phyloP scores from a whole-genome alignment of 2,888 invertebrate species.

The Campoletis raptor region DNA sequence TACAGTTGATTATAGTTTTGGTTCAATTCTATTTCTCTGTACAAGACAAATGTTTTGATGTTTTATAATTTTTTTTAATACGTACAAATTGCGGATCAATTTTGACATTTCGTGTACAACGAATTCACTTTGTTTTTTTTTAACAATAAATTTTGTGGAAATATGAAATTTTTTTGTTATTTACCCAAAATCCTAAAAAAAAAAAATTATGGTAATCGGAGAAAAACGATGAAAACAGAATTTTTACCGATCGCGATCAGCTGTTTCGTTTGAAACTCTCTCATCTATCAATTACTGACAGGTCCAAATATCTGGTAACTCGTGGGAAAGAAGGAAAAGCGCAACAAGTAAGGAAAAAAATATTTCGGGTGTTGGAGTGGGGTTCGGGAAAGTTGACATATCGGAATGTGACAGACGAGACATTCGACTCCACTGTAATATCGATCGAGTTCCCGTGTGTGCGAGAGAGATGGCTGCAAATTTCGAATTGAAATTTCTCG shows the following conservation, averaged over 20 bases:
- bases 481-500: not conserved
- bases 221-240: too few species aligned
- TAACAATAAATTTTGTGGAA: not conserved
- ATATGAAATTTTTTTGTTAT: not conserved
- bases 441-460: not conserved
- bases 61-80: not conserved
- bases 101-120: not conserved
- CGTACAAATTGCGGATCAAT: not conserved
- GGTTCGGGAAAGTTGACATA: not conserved
- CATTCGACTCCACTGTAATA: not conserved
- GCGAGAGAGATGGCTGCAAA: not conserved
- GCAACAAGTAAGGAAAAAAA: not conserved
- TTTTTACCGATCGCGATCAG: too few species aligned
- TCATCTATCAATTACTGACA: too few species aligned
- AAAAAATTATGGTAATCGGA: too few species aligned
- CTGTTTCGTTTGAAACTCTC: too few species aligned
- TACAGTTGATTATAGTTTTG: not conserved
- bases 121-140: not conserved
- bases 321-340: not conserved
- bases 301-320: too few species aligned
- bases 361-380: not conserved
- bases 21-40: not conserved
- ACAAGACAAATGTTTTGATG: not conserved
- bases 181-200: not conserved
- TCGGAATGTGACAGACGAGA: not conserved